Conservation (phyloP, 23 tunicate species). For the Phallusia fumigata region DNA sequence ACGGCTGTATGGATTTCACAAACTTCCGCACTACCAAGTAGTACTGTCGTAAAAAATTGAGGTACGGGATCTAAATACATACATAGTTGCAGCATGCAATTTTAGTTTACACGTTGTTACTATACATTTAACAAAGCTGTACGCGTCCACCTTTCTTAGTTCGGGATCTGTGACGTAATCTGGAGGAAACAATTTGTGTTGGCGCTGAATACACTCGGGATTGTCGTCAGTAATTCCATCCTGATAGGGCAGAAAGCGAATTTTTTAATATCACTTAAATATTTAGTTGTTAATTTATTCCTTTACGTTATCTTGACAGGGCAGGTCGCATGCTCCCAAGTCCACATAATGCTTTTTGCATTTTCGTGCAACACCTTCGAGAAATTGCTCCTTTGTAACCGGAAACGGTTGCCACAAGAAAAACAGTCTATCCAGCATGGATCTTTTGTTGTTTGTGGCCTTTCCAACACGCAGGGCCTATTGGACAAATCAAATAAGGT, state of each 20-base stretch:
- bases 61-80: slow-evolving; percentile 66
- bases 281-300: neutral
- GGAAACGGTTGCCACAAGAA: slow-evolving; percentile 96
- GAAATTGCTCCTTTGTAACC: slow-evolving; percentile 87
- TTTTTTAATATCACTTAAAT: no score
- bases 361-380: slow-evolving; percentile 90
- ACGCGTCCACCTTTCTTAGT: slow-evolving; percentile 39
- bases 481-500: neutral
- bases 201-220: slow-evolving; percentile 11
- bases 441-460: slow-evolving; percentile 95
- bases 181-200: slow-evolving; percentile 75
- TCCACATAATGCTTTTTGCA: slow-evolving; percentile 67
- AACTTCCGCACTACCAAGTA: slow-evolving; percentile 67
- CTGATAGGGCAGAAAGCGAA: no score
- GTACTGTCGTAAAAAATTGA: slow-evolving; percentile 65
- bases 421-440: slow-evolving; percentile 75
- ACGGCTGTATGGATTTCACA: slow-evolving; percentile 64
- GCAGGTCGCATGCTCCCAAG: slow-evolving; percentile 3
- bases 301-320: neutral
- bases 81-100: neutral
- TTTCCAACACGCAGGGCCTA: slow-evolving; percentile 85
- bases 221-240: no score
- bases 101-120: neutral
- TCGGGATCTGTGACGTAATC: slow-evolving; percentile 57
- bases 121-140: no score